Evolutionary conservation across 2,797 vertebrate genomes (phyloP), one percentile per base, ranked within the genome.

Genomic region (Scyliorhinus canicula): DNA sequence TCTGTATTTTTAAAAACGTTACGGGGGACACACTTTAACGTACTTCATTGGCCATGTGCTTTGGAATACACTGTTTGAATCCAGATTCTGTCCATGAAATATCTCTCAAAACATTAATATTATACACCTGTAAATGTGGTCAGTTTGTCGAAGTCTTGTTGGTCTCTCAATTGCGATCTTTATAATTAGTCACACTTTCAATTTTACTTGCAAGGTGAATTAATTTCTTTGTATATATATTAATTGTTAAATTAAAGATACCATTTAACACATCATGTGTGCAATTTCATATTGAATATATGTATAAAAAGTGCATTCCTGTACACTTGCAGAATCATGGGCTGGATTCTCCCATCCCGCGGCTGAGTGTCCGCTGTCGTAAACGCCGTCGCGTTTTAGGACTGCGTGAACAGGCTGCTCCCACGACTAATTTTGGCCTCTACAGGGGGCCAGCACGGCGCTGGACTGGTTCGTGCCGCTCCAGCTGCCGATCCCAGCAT

Each of bases 281-380:
- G 86, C 60, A 21, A 1, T 90, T 90, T 63, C 47, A 35, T 69
- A 69, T 69, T 69, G 65, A 69, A 69, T 69, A 3, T 9, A 55
- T 55, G 55, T 55, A 55, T 55, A 0, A 69, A 69, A 52, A 86
- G 55, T 11, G 0, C 9, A 24, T 86, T 86, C 47, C 3, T 50
- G 50, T 86, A 86, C 28, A 55, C 50, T 86, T 90, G 55, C 86
- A n/a, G n/a, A n/a, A n/a, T n/a, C n/a, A n/a, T n/a, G n/a, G n/a
- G n/a, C n/a, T n/a, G n/a, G n/a, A n/a, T n/a, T n/a, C n/a, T n/a
- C n/a, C n/a, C n/a, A n/a, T n/a, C n/a, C n/a, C n/a, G n/a, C n/a
- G n/a, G n/a, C n/a, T n/a, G n/a, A n/a, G n/a, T n/a, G n/a, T n/a
- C n/a, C n/a, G n/a, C n/a, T n/a, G n/a, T n/a, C n/a, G n/a, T n/a